Evolutionary conservation across 2,888 invertebrate genomes (phyloP).

Genomic region (Netelia virgata): DNA sequence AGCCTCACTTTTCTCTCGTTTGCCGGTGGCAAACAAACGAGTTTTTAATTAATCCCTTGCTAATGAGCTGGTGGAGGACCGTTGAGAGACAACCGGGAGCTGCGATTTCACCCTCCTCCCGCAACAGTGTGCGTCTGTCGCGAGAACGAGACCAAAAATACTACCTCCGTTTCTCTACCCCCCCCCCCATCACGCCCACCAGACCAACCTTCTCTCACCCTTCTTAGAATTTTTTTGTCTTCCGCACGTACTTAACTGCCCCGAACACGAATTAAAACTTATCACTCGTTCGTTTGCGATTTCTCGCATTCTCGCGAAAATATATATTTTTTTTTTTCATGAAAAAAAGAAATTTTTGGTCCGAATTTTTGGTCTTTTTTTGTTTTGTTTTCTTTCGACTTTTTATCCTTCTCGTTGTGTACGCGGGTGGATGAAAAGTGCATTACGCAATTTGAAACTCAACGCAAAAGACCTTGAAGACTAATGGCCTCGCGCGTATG

Average conservation of each 20-base stretch:
- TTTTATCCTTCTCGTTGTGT: neutral
- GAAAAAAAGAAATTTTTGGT: neutral
- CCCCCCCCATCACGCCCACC: neutral
- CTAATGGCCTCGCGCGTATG: constrained; percentile 76
- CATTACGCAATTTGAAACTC: constrained; percentile 72
- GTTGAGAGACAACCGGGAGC: constrained; percentile 25
- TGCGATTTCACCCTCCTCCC: neutral
- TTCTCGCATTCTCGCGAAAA: too few relatives aligned
- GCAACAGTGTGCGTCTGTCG: neutral
- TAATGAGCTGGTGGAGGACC: constrained; percentile 78
- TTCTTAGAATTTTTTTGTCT: neutral
- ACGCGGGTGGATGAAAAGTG: constrained; percentile 21
- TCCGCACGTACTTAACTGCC: too few relatives aligned
- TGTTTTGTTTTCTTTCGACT: neutral
- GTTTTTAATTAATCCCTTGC: constrained; percentile 83
- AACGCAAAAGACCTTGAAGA: constrained; percentile 76
- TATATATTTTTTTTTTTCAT: too few relatives aligned
- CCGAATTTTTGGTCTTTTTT: too few relatives aligned
- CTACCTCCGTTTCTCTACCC: neutral
- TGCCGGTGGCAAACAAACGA: constrained; percentile 75
- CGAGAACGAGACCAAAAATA: neutral
- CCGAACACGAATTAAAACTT: too few relatives aligned
- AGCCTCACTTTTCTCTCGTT: constrained; percentile 42
- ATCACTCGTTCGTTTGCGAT: too few relatives aligned
- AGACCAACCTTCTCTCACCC: neutral